Conservation (phyloP, 2,888 invertebrate species). For the Epirrhoe alternata region DNA sequence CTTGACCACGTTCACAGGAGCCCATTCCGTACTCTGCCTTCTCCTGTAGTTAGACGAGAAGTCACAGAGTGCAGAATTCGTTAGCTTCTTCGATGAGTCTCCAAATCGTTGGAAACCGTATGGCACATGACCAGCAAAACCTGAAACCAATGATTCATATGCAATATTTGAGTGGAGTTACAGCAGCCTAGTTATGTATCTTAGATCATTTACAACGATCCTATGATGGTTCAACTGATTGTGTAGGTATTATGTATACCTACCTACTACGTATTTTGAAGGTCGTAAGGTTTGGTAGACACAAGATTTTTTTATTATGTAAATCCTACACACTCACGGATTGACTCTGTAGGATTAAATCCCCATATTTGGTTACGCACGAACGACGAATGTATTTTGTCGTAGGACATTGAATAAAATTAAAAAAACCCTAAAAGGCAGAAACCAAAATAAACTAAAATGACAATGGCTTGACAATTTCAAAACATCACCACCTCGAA, state of each 20-base stretch:
- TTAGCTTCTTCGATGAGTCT: slow-evolving; percentile 86
- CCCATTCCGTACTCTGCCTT: slow-evolving; percentile 90
- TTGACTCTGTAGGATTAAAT: slow-evolving; percentile 71
- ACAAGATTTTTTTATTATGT: neutral
- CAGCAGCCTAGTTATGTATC: too few species aligned
- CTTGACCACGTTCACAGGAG: slow-evolving; percentile 87
- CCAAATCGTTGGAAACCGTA: slow-evolving; percentile 88
- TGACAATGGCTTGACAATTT: slow-evolving; percentile 21
- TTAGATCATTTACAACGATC: too few species aligned
- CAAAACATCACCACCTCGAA: slow-evolving; percentile 24
- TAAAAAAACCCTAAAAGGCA: slow-evolving; percentile 23
- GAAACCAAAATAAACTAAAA: slow-evolving; percentile 16
- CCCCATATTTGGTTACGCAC: slow-evolving; percentile 80
- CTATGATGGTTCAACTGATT: too few species aligned
- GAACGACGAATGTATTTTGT: slow-evolving; percentile 72
- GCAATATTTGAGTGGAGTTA: neutral
- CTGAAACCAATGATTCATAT: slow-evolving; percentile 60
- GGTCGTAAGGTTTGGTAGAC: neutral
- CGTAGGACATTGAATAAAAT: slow-evolving; percentile 67
- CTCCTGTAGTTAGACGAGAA: slow-evolving; percentile 91
- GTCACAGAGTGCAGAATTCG: slow-evolving; percentile 89
- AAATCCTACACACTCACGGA: slow-evolving; percentile 61
- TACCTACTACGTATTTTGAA: too few species aligned
- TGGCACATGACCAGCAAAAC: slow-evolving; percentile 88
- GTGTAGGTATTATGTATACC: too few species aligned